Evolutionary conservation across 2,888 invertebrate genomes (phyloP).

Genomic region (Drosophila anomalipes): DNA sequence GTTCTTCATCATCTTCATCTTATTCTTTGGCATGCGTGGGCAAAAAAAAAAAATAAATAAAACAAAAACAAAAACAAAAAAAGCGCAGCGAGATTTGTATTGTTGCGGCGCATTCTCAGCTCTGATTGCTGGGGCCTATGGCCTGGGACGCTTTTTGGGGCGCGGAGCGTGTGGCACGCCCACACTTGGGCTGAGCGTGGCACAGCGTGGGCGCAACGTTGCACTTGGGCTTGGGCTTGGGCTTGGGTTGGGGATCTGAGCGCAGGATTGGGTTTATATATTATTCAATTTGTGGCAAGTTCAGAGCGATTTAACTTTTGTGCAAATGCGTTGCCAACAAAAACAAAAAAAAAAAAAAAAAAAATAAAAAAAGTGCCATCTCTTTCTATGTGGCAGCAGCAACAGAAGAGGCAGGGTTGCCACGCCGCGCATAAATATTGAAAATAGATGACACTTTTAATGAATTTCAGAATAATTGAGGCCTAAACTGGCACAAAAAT

Average conservation of each 20-base stretch:
- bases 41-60: conserved; percentile 2
- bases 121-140: conserved; percentile 6
- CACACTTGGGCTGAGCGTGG: conserved; percentile 9
- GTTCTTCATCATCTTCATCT: conserved; percentile 1
- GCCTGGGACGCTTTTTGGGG: conserved; percentile 13
- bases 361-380: background rate
- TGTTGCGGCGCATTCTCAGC: conserved; percentile 16
- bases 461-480: conserved; percentile 79
- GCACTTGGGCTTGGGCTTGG: background rate
- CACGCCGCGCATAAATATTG: conserved; percentile 48
- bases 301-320: conserved; percentile 47
- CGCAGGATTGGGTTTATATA: conserved; percentile 62
- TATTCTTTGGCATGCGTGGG: conserved; percentile 46
- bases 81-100: conserved; percentile 16
- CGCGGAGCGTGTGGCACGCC: conserved; percentile 32
- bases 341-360: background rate
- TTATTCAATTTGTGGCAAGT: conserved; percentile 52
- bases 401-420: conserved; percentile 4
- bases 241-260: background rate
- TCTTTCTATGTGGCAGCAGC: background rate
- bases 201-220: conserved; percentile 57
- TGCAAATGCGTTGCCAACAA: background rate
- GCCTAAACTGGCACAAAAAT: conserved; percentile 76
- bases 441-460: conserved; percentile 72
- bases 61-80: background rate